Conservation (phyloP, 2,797 vertebrate species). For the Psittacula derbiana region DNA sequence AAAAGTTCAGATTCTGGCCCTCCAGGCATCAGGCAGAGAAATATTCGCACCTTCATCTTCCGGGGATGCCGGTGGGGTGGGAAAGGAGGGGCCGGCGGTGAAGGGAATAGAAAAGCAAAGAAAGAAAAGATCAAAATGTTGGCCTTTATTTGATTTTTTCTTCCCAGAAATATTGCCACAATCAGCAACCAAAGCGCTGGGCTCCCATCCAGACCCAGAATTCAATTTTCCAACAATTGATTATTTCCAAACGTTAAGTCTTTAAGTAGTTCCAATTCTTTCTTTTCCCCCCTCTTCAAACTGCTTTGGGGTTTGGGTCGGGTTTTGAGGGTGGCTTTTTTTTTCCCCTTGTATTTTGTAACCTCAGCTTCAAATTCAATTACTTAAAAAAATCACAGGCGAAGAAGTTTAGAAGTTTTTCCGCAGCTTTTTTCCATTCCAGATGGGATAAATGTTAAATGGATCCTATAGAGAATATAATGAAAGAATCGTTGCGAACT, state of each 20-base stretch:
- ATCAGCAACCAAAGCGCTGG: neutral
- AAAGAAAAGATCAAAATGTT: neutral
- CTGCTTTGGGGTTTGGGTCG: neutral
- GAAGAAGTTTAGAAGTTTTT: neutral
- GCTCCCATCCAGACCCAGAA: slow-evolving; percentile 6
- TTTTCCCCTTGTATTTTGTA: neutral
- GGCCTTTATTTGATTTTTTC: neutral
- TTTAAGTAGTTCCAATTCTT: neutral
- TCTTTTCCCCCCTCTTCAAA: neutral
- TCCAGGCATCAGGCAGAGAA: neutral
- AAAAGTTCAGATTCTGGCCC: neutral
- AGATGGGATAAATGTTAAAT: neutral
- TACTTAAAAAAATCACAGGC: neutral
- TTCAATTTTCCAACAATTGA: slow-evolving; percentile 36
- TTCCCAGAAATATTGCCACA: slow-evolving; percentile 26
- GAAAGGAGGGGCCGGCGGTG: neutral
- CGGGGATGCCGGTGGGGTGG: neutral
- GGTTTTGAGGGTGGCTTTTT: neutral
- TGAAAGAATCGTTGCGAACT: neutral
- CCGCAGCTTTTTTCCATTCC: neutral
- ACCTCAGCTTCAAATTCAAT: neutral
- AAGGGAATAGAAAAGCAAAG: neutral
- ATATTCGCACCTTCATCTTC: neutral
- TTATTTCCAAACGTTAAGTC: slow-evolving; percentile 55
- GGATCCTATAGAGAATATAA: neutral